Evolutionary conservation across 2,113 vertebrate genomes (phyloP), one percentile per base, ranked within the genome.

Genomic region (Hoplias malabaricus): DNA sequence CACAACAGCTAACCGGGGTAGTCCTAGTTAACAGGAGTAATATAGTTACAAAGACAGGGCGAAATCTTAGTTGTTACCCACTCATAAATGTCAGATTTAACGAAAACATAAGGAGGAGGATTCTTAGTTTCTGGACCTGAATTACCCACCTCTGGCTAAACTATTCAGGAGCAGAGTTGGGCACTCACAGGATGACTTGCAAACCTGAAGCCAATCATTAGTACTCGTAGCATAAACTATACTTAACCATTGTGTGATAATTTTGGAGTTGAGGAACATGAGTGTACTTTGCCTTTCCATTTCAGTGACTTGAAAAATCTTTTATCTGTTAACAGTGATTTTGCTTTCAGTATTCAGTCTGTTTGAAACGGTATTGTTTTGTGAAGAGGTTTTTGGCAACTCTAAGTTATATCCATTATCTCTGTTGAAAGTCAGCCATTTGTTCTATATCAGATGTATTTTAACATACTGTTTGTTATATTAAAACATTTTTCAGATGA

Each of bases 401-500:
- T 73, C 21, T 48, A 59, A 25, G 25, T 31, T 31, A 62, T 46
- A 27, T 34, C 31, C 48, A 16, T 27, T 63, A 23, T 19, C 25
- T 48, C 36, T 42, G 16, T 59, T 62, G n/a, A n/a, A 61, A 31
- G 10, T 19, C 48, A 19, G 21, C 48, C 5, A 6, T 34, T 63
- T 2, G 23, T 19, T 61, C 25, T 8, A 61, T 19, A 5, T 61
- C 19, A 33, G 50, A 14, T 62, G 48, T 74, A 40, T 36, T 61
- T 63, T 2, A 14, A 34, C 5, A 29, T 59, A 59, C 23, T 62
- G 40, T 75, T 48, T 73, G 40, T 75, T 48, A 5, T 3, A 75
- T 75, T 75, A 75, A 75, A 75, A 38, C 3, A 25, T 53, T 75
- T 75, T 53, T 25, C 3, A 12, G n/a, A 23, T 21, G 14, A 63